Percentiles rank a stretch among this genome's conserved stretches.
phyloP scores from a whole-genome alignment of 2,113 vertebrate species.

The Pomatostomus ruficeps region DNA sequence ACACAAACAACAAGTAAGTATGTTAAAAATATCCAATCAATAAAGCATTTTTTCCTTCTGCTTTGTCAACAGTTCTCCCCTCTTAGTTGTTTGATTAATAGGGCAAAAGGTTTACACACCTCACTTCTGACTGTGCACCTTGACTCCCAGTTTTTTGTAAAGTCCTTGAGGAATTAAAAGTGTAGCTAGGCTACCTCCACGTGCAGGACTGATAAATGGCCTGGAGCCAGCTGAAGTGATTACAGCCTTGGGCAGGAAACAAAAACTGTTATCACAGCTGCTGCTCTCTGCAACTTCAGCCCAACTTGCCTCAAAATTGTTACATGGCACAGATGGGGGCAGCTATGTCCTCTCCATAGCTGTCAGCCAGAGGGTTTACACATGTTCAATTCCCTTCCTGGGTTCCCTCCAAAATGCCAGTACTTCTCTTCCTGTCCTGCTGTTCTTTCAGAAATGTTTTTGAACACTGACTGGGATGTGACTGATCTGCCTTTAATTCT shows the following conservation, averaged over 20 bases:
- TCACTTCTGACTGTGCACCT: not conserved
- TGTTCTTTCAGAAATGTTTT: no score
- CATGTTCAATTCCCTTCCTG: not conserved
- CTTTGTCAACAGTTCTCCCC: not conserved
- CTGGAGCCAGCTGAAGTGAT: not conserved
- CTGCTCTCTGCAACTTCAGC: not conserved
- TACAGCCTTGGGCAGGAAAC: not conserved
- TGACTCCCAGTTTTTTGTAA: not conserved
- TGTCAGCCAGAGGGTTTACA: not conserved
- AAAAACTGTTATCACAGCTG: not conserved
- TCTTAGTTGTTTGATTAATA: not conserved
- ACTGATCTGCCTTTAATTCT: not conserved
- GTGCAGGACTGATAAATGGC: not conserved
- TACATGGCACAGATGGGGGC: not conserved
- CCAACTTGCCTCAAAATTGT: not conserved
- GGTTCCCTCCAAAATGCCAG: not conserved
- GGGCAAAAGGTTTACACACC: not conserved
- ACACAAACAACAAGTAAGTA: not conserved
- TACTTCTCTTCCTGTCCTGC: not conserved
- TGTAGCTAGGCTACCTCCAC: not conserved
- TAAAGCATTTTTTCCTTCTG: not conserved
- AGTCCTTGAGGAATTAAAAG: not conserved
- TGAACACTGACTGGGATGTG: not conserved
- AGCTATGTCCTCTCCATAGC: not conserved
- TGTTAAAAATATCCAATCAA: not conserved